These are phyloP conservation scores for Drosophila seguyi DNA, from an alignment of 1,140 invertebrate genomes.

Conservation along the genomic window DNA sequence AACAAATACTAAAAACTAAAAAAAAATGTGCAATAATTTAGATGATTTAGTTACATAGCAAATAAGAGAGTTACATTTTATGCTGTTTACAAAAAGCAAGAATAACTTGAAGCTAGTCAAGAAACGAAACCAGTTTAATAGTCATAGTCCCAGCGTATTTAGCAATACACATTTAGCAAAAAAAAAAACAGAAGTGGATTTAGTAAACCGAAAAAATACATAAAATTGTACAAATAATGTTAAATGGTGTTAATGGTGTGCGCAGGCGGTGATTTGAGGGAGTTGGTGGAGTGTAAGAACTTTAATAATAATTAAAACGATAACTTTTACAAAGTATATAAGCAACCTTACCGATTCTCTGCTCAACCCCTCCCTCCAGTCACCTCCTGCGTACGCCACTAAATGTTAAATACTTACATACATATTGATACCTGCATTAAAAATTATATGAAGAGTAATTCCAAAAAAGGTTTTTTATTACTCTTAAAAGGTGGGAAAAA, in stretches of 20 bases:
- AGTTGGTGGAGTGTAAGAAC: background rate
- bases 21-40: constrained; percentile 70
- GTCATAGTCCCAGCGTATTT: constrained; percentile 28
- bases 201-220: constrained; percentile 22
- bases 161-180: constrained; percentile 25
- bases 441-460: constrained; percentile 45
- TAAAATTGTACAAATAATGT: constrained; percentile 42
- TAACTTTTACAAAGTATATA: constrained; percentile 10
- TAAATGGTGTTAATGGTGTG: constrained; percentile 24
- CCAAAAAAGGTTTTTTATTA: constrained; percentile 8
- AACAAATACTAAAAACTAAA: background rate
- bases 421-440: constrained; percentile 41
- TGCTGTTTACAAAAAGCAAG: constrained; percentile 69
- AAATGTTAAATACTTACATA: constrained; percentile 40
- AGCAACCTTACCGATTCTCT: background rate
- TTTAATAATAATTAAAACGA: constrained; percentile 10
- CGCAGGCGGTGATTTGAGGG: constrained; percentile 1
- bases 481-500: background rate
- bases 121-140: constrained; percentile 44
- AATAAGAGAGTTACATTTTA: constrained; percentile 69
- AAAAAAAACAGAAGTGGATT: constrained; percentile 2
- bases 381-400: constrained; percentile 11
- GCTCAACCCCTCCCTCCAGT: constrained; percentile 1
- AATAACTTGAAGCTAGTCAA: constrained; percentile 69
- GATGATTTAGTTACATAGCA: constrained; percentile 43